Evolutionary conservation across 2,888 invertebrate genomes (phyloP).

Genomic region (Cantharis nigra): DNA sequence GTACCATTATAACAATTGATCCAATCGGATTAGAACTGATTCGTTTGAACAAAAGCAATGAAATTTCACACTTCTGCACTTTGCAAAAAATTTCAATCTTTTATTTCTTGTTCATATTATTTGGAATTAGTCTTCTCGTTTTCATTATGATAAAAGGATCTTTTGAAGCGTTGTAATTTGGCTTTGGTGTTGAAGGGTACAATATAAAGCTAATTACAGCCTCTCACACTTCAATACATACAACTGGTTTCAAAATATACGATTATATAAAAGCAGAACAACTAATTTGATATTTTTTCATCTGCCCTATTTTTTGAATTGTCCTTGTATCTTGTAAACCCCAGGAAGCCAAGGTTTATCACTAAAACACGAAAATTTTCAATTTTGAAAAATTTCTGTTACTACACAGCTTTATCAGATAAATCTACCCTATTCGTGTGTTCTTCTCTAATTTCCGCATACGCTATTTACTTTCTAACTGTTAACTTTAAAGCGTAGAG

Average conservation of each 20-base stretch:
- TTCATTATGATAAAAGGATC: slow-evolving; percentile 17
- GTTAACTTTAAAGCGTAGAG: neutral
- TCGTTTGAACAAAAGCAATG: slow-evolving; percentile 7
- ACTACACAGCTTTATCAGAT: neutral
- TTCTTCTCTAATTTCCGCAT: neutral
- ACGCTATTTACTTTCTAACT: neutral
- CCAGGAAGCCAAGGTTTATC: too few species aligned
- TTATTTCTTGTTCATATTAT: neutral
- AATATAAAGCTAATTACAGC: slow-evolving; percentile 21
- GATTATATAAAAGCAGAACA: neutral
- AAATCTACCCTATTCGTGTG: neutral
- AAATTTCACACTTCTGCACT: neutral
- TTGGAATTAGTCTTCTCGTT: slow-evolving; percentile 6
- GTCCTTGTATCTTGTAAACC: neutral
- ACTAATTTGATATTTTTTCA: neutral
- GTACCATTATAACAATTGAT: neutral
- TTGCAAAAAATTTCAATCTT: neutral
- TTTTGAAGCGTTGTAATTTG: slow-evolving; percentile 21
- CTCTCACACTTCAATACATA: slow-evolving; percentile 14
- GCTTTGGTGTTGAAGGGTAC: slow-evolving; percentile 17
- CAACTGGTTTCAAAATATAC: neutral
- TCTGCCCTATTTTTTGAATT: neutral
- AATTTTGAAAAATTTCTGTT: neutral
- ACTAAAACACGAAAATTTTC: neutral
- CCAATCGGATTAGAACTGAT: neutral